Evolutionary conservation across 2,113 vertebrate genomes (phyloP).

Genomic region (Plestiodon gilberti): DNA sequence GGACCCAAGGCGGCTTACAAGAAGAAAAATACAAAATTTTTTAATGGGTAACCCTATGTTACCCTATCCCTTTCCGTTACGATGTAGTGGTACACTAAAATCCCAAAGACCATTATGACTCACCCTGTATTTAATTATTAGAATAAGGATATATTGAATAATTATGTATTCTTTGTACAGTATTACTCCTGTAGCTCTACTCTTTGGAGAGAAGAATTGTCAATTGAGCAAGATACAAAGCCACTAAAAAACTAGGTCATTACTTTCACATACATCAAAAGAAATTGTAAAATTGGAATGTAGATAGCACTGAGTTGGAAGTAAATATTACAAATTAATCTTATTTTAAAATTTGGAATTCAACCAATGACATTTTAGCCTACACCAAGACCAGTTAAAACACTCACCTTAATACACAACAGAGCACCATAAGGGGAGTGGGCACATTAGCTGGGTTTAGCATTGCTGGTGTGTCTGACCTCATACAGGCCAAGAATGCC

Average conservation of each 20-base stretch:
- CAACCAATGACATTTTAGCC: slow-evolving; percentile 27
- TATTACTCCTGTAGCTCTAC: too few species aligned
- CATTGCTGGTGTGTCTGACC: slow-evolving; percentile 96
- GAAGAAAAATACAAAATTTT: too few species aligned
- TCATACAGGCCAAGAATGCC: slow-evolving; percentile 94
- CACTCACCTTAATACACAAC: slow-evolving; percentile 92
- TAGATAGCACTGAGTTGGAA: not conserved
- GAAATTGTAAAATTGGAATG: not conserved
- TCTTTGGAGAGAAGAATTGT: too few species aligned
- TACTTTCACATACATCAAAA: not conserved
- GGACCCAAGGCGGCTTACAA: too few species aligned
- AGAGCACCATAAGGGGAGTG: slow-evolving; percentile 94
- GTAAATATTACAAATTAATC: not conserved
- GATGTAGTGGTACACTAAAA: too few species aligned
- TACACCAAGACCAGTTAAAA: slow-evolving; percentile 32
- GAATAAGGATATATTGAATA: not conserved
- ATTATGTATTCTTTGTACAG: not conserved
- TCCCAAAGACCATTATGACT: too few species aligned
- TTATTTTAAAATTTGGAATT: not conserved
- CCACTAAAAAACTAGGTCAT: not conserved
- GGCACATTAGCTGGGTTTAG: slow-evolving; percentile 92
- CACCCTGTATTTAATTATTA: not conserved
- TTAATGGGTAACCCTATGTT: too few species aligned
- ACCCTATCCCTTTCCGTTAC: too few species aligned
- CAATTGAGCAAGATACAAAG: not conserved